These are phyloP conservation scores for Netelia virgata DNA, from an alignment of 2,888 invertebrate genomes.

Conservation along the genomic window DNA sequence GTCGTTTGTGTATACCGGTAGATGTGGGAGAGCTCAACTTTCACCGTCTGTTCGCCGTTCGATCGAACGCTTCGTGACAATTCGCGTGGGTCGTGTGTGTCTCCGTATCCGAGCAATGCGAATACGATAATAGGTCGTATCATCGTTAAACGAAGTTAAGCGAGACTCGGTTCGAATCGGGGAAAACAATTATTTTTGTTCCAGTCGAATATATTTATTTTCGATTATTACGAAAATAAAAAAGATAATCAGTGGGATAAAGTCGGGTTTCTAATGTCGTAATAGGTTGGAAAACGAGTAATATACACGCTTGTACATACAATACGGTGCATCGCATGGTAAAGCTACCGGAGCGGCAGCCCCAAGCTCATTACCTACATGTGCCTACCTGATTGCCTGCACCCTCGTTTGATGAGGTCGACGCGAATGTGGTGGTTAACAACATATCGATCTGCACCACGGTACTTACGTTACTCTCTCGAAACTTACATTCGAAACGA, in stretches of 20 bases:
- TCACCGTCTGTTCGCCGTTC: slow-evolving; percentile 36
- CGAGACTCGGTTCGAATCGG: no score
- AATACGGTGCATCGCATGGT: background rate
- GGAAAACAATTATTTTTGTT: background rate
- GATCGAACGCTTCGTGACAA: slow-evolving; percentile 36
- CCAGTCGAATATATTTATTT: background rate
- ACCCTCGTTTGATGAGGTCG: slow-evolving; percentile 62
- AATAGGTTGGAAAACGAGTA: background rate
- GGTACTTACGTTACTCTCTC: slow-evolving; percentile 40
- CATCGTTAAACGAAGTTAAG: background rate
- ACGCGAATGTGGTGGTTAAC: slow-evolving; percentile 66
- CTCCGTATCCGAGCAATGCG: background rate
- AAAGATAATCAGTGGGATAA: background rate
- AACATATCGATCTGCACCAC: slow-evolving; percentile 64
- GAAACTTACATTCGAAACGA: background rate
- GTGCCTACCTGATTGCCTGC: slow-evolving; percentile 50
- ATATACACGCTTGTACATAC: no score
- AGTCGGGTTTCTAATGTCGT: background rate
- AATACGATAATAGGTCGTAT: background rate
- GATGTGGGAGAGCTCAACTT: slow-evolving; percentile 25
- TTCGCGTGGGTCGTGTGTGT: background rate
- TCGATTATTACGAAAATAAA: background rate
- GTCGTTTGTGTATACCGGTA: background rate
- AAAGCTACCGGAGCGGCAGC: no score
- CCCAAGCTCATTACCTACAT: slow-evolving; percentile 29